Evolutionary conservation across 2,888 invertebrate species (phyloP).

Genomic region (Lasioglossum malachurum): DNA sequence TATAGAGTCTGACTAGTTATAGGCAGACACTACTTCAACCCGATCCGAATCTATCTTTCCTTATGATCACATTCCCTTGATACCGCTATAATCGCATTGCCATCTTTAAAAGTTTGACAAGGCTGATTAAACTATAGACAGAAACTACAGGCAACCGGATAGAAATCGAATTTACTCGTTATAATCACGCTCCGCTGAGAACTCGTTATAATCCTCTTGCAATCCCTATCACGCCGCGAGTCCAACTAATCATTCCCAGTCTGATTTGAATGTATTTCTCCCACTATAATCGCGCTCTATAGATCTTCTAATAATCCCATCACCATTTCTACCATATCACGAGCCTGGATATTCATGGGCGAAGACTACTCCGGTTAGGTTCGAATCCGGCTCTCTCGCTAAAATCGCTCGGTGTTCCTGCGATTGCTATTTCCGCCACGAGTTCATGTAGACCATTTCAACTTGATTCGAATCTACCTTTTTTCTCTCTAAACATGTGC

Average conservation of each 20-base stretch:
- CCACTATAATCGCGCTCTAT: background rate
- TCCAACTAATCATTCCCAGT: background rate
- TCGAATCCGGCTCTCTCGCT: background rate
- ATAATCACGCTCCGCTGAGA: background rate
- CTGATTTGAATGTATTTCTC: background rate
- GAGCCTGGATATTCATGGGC: background rate
- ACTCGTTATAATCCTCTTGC: background rate
- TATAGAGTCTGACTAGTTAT: background rate
- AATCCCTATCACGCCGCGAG: background rate
- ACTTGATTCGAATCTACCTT: background rate
- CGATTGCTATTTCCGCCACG: background rate
- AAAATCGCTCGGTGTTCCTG: background rate
- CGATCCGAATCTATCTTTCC: background rate
- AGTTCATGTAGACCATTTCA: background rate
- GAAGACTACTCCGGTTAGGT: background rate
- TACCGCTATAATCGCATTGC: background rate
- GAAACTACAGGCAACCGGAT: background rate
- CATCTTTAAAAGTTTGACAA: background rate
- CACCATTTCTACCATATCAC: background rate
- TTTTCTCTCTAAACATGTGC: no score
- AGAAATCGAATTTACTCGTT: background rate
- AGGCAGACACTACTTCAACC: background rate
- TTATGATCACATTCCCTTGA: background rate
- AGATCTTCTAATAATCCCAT: conserved; percentile 6
- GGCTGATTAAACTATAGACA: background rate